Base-by-base conservation (phyloP, 2,888 invertebrate genomes). In the Drosophila borealis region DNA sequence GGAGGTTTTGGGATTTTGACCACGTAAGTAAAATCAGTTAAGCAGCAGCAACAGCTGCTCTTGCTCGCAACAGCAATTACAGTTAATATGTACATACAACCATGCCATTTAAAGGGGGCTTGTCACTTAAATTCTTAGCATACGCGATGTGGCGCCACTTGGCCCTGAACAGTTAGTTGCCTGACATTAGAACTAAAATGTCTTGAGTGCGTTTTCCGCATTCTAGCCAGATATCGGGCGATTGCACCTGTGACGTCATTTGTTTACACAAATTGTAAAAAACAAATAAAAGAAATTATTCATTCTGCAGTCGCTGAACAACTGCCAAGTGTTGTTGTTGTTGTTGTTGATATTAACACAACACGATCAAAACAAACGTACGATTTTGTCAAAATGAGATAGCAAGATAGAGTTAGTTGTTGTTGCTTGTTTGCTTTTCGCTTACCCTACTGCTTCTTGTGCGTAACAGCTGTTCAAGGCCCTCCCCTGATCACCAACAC, bases 381-480 rank as follows among this genome's bases (percentile, higher is more conserved):
- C 88, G 92, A 91, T 91, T 91, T 91, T 90, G 91, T 46, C 59
- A 78, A 88, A 91, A 75, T 70, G 90, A 89, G 91, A 87, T 74
- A 76, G 82, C 74, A 72, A 61, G 51, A 74, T 67, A 66, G 37
- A 53, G 64, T 74, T 70, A 70, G 55, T 59, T 78, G 21, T 53
- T 60, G 19, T 54, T 55, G 51, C 42, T 45, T 57, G 25, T 65
- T 45, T 44, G 39, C 36, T 42, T 53, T 49, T 72, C 39, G 33
- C 46, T 64, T 51, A 29, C 36, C 57, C 14, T 36, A 8, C 53
- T 39, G 60, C 61, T 45, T 44, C 69, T 69, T 51, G 29, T 70
- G 74, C 57, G 65, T 74, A 79, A 70, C 86, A 88, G 88, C 80
- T 88, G 88, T 69, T 67, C 66, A 87, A 77, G 88, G 87, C 74